Conservation (phyloP, 2,888 invertebrate genomes). For the Mystacides longicornis region DNA sequence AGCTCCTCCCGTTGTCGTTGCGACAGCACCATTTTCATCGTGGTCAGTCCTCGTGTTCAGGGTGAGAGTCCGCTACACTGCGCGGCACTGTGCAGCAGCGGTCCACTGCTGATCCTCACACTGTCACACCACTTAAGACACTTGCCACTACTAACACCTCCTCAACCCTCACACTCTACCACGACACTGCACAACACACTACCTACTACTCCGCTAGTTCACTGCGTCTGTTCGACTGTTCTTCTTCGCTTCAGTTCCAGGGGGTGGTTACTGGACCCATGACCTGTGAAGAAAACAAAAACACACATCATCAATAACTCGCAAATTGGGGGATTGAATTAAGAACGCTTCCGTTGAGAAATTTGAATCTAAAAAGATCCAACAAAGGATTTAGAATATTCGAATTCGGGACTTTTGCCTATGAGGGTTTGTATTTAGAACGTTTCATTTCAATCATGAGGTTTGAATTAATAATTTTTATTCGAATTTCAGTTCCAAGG, state of each 20-base stretch:
- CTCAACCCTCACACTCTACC: conserved; percentile 10
- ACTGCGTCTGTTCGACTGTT: too few relatives aligned
- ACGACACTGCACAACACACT: background rate
- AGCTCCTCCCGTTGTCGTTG: conserved; percentile 99
- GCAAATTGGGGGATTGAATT: background rate
- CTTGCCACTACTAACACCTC: conserved; percentile 3
- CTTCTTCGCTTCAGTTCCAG: conserved; percentile 10
- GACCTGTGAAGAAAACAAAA: conserved; percentile 14
- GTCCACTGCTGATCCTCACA: conserved; percentile 40
- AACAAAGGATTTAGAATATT: background rate
- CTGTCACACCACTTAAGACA: conserved; percentile 26
- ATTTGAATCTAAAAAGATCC: background rate
- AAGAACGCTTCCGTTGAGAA: background rate
- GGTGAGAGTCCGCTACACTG: conserved; percentile 4
- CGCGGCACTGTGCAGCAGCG: conserved; percentile 3
- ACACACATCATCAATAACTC: background rate
- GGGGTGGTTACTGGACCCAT: conserved; percentile 14
- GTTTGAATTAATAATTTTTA: too few relatives aligned
- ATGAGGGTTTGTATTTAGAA: too few relatives aligned
- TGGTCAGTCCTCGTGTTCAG: conserved; percentile 39
- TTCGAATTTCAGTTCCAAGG: too few relatives aligned
- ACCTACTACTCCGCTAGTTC: background rate
- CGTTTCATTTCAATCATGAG: too few relatives aligned
- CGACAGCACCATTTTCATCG: conserved; percentile 99
- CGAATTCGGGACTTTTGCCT: background rate